Conservation (phyloP, 2,797 vertebrate genomes). For the Falco naumanni region DNA sequence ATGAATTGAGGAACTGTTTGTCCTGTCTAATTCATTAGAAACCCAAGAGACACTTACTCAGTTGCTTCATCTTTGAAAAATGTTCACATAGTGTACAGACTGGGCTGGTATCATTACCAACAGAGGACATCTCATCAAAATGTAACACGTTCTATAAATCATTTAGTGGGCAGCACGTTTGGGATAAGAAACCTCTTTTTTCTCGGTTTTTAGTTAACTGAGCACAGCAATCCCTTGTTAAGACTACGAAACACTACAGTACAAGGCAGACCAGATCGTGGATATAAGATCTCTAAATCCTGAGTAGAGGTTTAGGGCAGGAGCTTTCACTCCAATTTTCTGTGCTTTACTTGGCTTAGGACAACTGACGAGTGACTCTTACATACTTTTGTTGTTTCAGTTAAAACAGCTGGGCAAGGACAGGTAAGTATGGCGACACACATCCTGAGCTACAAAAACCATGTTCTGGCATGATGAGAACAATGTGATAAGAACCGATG, state of each 20-base stretch:
- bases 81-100: background rate
- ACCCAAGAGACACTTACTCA: background rate
- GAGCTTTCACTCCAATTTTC: background rate
- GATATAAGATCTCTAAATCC: fast-evolving
- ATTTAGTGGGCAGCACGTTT: background rate
- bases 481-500: background rate
- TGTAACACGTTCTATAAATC: background rate
- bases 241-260: background rate
- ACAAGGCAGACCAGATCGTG: background rate
- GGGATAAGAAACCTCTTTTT: background rate
- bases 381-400: background rate
- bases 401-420: background rate
- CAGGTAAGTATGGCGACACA: background rate
- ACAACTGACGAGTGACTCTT: background rate
- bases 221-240: background rate
- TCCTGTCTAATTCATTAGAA: background rate
- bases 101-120: background rate
- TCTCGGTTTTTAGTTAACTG: background rate
- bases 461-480: background rate
- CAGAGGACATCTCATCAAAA: background rate
- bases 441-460: background rate
- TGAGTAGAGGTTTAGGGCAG: background rate
- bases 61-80: background rate
- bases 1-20: background rate
- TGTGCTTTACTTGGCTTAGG: background rate